Base-by-base conservation (phyloP, 2,113 vertebrate genomes). In the Barnardius zonarius region DNA sequence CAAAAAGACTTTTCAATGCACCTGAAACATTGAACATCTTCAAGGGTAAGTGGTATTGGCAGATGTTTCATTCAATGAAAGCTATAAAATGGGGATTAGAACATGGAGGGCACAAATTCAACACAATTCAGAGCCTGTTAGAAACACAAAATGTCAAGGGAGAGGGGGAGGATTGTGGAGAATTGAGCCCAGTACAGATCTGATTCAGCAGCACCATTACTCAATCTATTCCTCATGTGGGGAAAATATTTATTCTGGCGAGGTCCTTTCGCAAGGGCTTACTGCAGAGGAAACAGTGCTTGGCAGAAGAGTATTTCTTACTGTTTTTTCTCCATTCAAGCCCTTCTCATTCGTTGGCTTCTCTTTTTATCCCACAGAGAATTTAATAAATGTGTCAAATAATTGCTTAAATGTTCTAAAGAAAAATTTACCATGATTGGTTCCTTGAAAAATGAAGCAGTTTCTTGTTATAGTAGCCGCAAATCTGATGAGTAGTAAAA, bases 201-300 rank as follows among this genome's bases (percentile, higher is more conserved):
- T 80, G 44, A 93, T 92, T 97, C 83, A 90, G 35, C n/a, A 62
- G 31, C 41, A 62, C 41, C 79, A 46, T 89, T 96, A 83, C 79
- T 88, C 75, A 94, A 67, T 88, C 81, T 86, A 63, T 72, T 93
- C 69, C 62, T 80, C 77, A 84, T 86, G 70, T 84, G 69, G 33
- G 35, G 66, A 92, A 96, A 96, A 97, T 90, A 91, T 91, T 95
- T 96, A 92, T 92, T 94, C 94, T 94, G 95, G 78, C 33, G 0
- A 93, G 20, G 24, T 61, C 12, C 20, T 66, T 57, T 15, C 83
- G 66, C 41, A 88, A 78, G 35, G 5, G 37, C 27, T 95, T 94
- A 89, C 39, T 89, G 39, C 39, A 94, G 69, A 96, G 83, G 82
- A 96, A 96, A 90, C 31, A 64, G 14, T 27, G 12, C 28, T 90